Evolutionary conservation across 2,797 vertebrate genomes (phyloP), one percentile per base, ranked within the genome.

Genomic region (Thaleichthys pacificus): DNA sequence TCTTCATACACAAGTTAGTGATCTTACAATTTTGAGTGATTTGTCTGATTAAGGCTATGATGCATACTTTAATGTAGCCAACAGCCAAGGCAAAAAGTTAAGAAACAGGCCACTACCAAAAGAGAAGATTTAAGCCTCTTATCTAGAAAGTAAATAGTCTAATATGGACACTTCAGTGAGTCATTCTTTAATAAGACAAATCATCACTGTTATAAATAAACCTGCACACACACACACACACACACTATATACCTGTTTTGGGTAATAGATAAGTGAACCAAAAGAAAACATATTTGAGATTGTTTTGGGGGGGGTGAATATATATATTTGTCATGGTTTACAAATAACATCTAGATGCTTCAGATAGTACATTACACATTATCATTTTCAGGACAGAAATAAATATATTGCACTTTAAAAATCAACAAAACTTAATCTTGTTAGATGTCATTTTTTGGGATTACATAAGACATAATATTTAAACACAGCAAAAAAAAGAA

Each of bases 331-430:
- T 91, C 84, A 89, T 84, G 89, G 93, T 95, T 98, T 97, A 96
- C 95, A 97, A 97, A 96, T 94, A 94, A 95, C 91, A 93, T 92
- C 78, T 80, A 93, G 87, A 95, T 94, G 94, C 87, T 91, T 93
- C 91, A 91, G 93, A 95, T 95, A 93, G 92, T 94, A 96, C 94
- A 97, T 95, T 94, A 94, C 85, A 95, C 94, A 84, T 68, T 91
- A 90, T 91, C 91, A 93, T 94, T 95, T 94, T 95, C 95, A 93
- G 93, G 95, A 93, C 94, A 93, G 93, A 97, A 99, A 98, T 99
- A 99, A 99, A 99, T 99, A 99, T 99, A 99, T 99, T 99, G 97
- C 97, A 99, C 97, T 95, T 97, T 92, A 95, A 95, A 92, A 96
- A 93, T 89, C 81, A 86, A 83, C 68, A 80, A 96, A 95, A 93